These are phyloP conservation scores for Alauda arvensis DNA, from an alignment of 2,797 vertebrate species.

Conservation along the genomic window DNA sequence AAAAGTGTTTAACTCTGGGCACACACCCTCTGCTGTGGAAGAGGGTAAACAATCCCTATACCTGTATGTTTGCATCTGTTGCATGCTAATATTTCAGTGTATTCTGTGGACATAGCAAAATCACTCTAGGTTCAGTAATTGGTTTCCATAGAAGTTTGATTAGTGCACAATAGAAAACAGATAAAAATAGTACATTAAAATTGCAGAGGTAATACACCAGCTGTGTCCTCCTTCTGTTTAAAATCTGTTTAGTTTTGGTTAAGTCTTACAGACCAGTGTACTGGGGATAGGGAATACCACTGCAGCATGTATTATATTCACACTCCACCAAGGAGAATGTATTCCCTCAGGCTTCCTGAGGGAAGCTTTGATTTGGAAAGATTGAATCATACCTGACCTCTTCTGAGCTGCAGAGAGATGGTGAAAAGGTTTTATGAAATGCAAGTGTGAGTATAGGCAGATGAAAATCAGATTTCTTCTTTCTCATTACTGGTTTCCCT, in stretches of 20 bases:
- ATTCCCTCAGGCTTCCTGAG: not conserved
- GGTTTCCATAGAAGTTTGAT: conserved; percentile 46
- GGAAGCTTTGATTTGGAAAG: not conserved
- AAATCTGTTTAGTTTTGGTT: conserved; percentile 7
- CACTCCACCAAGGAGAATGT: not conserved
- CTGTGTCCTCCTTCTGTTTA: conserved; percentile 30
- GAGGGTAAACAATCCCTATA: not conserved
- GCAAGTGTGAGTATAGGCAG: not conserved
- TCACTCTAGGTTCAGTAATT: not conserved
- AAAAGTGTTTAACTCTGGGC: not conserved
- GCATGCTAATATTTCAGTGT: not conserved
- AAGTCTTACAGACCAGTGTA: not conserved
- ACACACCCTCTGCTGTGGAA: not conserved
- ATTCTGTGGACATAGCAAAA: conserved; percentile 20
- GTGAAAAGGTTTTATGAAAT: not conserved
- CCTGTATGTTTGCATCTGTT: not conserved
- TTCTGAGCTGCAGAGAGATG: not conserved
- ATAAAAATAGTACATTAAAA: conserved; percentile 51
- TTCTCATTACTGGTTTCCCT: not conserved
- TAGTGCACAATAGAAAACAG: conserved; percentile 43
- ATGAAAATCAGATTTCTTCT: not conserved
- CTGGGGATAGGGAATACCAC: not conserved
- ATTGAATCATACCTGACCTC: not conserved
- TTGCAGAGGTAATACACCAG: conserved; percentile 50
- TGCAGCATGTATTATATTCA: not conserved